phyloP scores from a whole-genome alignment of 2,113 vertebrate species.

The Gasterosteus nipponicus region DNA sequence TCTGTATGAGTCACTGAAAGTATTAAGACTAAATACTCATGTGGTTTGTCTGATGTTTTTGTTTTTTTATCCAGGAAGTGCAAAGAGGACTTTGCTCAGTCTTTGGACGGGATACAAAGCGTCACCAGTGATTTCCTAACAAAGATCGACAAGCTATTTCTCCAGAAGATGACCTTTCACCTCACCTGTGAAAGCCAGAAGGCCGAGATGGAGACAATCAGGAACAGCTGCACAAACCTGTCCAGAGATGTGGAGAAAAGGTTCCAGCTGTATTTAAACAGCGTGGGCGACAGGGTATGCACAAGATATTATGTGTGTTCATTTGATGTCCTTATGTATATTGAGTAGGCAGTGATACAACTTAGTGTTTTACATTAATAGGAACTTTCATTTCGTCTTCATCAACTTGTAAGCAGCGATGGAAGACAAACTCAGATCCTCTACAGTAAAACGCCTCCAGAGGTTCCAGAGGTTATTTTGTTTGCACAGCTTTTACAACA shows the following conservation, averaged over 20 bases:
- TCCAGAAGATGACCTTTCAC: conserved; percentile 77
- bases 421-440: background rate
- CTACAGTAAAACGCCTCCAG: too few species aligned
- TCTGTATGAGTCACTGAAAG: background rate
- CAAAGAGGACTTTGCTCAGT: conserved; percentile 79
- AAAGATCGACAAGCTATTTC: conserved; percentile 78
- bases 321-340: background rate
- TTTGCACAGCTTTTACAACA: background rate
- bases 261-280: conserved; percentile 74
- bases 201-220: conserved; percentile 70
- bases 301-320: background rate
- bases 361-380: background rate
- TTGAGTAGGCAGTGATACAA: background rate
- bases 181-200: conserved; percentile 79
- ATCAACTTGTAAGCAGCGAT: background rate
- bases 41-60: accelerated
- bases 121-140: conserved; percentile 77
- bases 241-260: conserved; percentile 77
- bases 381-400: background rate
- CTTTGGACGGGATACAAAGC: conserved; percentile 76
- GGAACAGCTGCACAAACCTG: conserved; percentile 73
- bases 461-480: too few species aligned
- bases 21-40: background rate
- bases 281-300: conserved; percentile 70
- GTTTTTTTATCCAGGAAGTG: conserved; percentile 68